Evolutionary conservation across 92 coral and sea anemone genomes (phyloP).

Genomic region (Phymanthus crucifer): DNA sequence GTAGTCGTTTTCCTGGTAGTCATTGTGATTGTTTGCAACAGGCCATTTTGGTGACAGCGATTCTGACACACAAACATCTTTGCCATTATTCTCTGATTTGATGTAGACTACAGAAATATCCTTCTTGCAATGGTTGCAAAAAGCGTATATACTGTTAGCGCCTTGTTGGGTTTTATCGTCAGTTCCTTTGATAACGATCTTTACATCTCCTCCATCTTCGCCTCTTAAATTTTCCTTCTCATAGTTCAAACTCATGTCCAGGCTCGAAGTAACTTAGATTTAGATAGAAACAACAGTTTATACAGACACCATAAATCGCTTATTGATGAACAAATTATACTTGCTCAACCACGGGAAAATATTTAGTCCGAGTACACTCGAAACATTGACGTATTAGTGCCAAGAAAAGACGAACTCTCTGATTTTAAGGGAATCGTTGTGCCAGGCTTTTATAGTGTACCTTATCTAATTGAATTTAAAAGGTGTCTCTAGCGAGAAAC

Average conservation of each 20-base stretch:
- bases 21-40: constrained; percentile 32
- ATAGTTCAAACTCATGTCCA: constrained; percentile 46
- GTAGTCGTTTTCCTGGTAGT: constrained; percentile 68
- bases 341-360: not conserved
- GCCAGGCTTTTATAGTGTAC: constrained; percentile 29
- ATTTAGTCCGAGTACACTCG: not conserved
- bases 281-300: not conserved
- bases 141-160: constrained; percentile 66
- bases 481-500: constrained; percentile 12
- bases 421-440: not conserved
- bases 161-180: constrained; percentile 57
- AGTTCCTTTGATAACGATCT: constrained; percentile 68
- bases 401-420: not conserved
- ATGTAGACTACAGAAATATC: constrained; percentile 87
- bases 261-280: not conserved
- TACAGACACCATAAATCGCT: not conserved
- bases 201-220: constrained; percentile 76
- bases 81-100: constrained; percentile 80
- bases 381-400: not conserved
- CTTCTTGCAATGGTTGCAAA: constrained; percentile 85
- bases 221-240: constrained; percentile 23
- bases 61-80: constrained; percentile 53
- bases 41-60: constrained; percentile 61
- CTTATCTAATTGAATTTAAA: constrained; percentile 36
- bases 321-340: not conserved